These are phyloP conservation scores for silkworm (Bombyx mori) DNA, from an alignment of 1,140 invertebrate species.

Conservation along the genomic window ASM3026992v2 NC_085116.1:12956001-12956500, in stretches of 20 bases:
- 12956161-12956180: slow-evolving; percentile 20
- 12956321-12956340: slow-evolving; percentile 8
- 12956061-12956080: too few relatives aligned
- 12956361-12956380: background rate
- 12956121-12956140: slow-evolving; percentile 2
- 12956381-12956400: too few relatives aligned
- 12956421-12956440: too few relatives aligned
- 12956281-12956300: slow-evolving; percentile 28
- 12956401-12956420: too few relatives aligned
- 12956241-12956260: slow-evolving; percentile 53
- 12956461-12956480: too few relatives aligned
- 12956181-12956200: slow-evolving; percentile 20
- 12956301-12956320: slow-evolving; percentile 1
- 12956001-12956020: too few relatives aligned
- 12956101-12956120: background rate
- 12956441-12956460: too few relatives aligned
- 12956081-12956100: background rate
- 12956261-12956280: slow-evolving; percentile 27
- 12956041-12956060: too few relatives aligned
- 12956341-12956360: slow-evolving; percentile 7
- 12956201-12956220: slow-evolving; percentile 31
- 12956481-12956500: too few relatives aligned
- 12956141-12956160: slow-evolving; percentile 7
- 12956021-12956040: too few relatives aligned
- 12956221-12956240: slow-evolving; percentile 39